A percentile compares a stretch with the other conserved stretches of the same genome.
phyloP scores from a whole-genome alignment of 2,888 invertebrate species.

The Xestoiulus laeticollis region DNA sequence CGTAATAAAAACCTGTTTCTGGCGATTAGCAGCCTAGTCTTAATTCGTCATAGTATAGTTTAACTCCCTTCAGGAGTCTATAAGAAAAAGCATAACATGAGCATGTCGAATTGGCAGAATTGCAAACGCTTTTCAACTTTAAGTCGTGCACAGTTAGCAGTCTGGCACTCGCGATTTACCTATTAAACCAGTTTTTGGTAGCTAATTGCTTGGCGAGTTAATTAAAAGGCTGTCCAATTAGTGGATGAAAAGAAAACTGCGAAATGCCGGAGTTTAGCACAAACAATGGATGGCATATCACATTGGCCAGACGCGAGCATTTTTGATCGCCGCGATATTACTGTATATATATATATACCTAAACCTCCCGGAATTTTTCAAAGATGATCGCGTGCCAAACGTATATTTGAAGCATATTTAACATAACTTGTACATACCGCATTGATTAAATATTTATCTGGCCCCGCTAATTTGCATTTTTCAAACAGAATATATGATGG shows the following conservation, averaged over 20 bases:
- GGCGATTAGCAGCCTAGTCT: too few species aligned
- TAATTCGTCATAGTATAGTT: too few species aligned
- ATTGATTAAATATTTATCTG: conserved; percentile 26
- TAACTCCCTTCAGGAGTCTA: too few species aligned
- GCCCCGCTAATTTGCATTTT: conserved; percentile 6
- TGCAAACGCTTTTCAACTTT: too few species aligned
- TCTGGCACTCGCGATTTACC: neutral
- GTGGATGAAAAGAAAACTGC: conserved; percentile 18
- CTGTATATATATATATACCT: neutral
- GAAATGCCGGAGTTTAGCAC: neutral
- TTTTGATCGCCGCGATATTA: neutral
- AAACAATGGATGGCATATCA: neutral
- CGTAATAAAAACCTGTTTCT: too few species aligned
- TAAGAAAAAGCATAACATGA: too few species aligned
- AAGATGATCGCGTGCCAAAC: conserved; percentile 15
- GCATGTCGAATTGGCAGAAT: too few species aligned
- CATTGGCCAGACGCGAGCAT: neutral
- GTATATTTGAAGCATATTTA: conserved; percentile 26
- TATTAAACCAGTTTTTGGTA: conserved; percentile 16
- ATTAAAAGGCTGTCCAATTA: conserved; percentile 26
- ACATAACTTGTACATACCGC: conserved; percentile 26
- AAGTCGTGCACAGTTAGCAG: neutral
- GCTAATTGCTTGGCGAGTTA: conserved; percentile 26
- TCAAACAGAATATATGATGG: too few species aligned
- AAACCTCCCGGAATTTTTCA: neutral